Evolutionary conservation across 2,113 vertebrate species (phyloP), one percentile per base, ranked within the genome.

Genomic region (Arvicanthis niloticus): DNA sequence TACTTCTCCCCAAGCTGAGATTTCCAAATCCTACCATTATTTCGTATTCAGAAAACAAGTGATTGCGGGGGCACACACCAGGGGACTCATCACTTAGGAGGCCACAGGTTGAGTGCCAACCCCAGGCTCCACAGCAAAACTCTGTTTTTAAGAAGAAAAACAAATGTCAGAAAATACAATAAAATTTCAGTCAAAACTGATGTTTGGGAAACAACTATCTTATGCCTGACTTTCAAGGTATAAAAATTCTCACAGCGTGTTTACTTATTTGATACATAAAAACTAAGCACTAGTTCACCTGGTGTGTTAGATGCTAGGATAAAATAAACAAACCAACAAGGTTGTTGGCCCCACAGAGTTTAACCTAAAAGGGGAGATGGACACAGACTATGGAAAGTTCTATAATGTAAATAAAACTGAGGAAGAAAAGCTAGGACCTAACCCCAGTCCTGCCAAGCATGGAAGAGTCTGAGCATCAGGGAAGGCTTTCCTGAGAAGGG

Each of bases 221-320:
- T 87, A 77, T 34, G 76, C 29, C 81, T 80, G 56, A 93, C 4
- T 95, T 95, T 81, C 65, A 65, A 95, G 17, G 40, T 86, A 89
- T 60, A 97, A 94, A 93, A 96, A 65, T 80, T 95, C 34, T 89
- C 24, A 86, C 45, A 67, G 70, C 6, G 51, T 31, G 92, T 56
- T 34, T 51, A 77, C 34, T 73, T 94, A 67, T 53, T 70, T 51
- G 67, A 89, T 81, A 89, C 73, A 85, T 62, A 89, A 10, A 89
- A 40, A 88, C 24, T 80, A 96, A 94, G 60, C 12, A 81, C n/a
- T 78, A 75, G 5, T 68, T 88, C 91, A 67, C 40, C 67, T n/a
- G 62, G 4, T 76, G 4, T 76, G 58, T 29, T 91, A 88, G 37
- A 51, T 58, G 17, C 68, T 91, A 81, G 89, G 31, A 86, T 80